Evolutionary conservation across 2,113 vertebrate genomes (phyloP).

Genomic region (Tragelaphus scriptus): DNA sequence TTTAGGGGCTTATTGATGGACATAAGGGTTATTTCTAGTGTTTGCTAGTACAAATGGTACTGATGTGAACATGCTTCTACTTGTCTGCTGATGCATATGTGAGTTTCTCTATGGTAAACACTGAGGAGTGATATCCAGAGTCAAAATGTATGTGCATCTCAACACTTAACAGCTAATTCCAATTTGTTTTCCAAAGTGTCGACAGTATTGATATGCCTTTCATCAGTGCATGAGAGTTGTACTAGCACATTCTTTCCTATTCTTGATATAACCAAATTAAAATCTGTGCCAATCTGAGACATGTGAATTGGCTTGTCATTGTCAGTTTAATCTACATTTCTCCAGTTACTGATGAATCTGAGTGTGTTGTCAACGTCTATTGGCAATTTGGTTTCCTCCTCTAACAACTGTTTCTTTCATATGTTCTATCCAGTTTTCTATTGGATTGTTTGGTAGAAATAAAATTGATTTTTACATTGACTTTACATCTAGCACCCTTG

Average conservation of each 20-base stretch:
- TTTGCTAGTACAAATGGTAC: not conserved
- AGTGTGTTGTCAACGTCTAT: not conserved
- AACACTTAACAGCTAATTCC: not conserved
- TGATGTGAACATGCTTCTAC: not conserved
- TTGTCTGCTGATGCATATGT: not conserved
- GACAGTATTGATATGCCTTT: not conserved
- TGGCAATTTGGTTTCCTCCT: not conserved
- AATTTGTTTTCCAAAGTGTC: not conserved
- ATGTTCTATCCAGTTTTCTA: not conserved
- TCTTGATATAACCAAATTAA: not conserved
- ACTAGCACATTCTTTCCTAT: not conserved
- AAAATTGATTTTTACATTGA: not conserved
- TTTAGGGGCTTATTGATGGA: not conserved
- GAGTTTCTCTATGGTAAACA: not conserved
- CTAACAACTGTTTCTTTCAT: not conserved
- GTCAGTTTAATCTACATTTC: not conserved
- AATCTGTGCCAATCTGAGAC: not conserved
- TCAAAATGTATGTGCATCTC: not conserved
- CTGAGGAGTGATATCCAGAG: not conserved
- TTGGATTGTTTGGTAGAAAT: not conserved
- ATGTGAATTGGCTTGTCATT: not conserved
- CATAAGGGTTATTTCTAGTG: not conserved
- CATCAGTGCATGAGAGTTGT: not conserved
- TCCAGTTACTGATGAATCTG: not conserved
- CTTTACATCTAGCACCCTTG: not conserved